A percentile compares a stretch with the other conserved stretches of the same genome.
These are phyloP conservation scores for Meiosimyza platycephala DNA, from an alignment of 2,888 invertebrate species.

Conservation along the genomic window DNA sequence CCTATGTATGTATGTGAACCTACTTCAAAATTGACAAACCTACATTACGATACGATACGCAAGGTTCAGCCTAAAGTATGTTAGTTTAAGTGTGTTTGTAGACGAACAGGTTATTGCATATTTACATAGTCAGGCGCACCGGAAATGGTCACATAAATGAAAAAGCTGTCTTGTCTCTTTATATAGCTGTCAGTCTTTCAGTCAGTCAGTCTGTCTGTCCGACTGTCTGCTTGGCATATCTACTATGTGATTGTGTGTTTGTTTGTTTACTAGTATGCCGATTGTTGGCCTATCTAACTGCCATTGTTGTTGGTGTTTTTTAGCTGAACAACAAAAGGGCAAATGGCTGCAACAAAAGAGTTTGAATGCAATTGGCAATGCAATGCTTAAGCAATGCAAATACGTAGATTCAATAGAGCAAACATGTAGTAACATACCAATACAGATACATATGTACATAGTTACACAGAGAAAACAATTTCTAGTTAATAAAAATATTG, in stretches of 20 bases:
- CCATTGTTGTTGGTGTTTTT: too few species aligned
- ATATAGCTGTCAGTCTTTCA: not conserved
- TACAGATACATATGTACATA: not conserved
- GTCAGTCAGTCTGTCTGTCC: conserved; percentile 12
- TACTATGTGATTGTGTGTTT: not conserved
- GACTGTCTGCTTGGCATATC: not conserved
- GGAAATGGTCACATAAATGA: conserved; percentile 33
- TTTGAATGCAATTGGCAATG: conserved; percentile 5
- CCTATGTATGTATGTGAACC: conserved; percentile 1
- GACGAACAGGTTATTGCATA: conserved; percentile 31
- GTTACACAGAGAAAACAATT: not conserved
- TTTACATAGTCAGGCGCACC: conserved; percentile 28
- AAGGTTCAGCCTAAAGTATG: conserved; percentile 23
- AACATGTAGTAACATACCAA: not conserved
- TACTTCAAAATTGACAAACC: conserved; percentile 29
- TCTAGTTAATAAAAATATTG: too few species aligned
- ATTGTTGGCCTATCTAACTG: not conserved
- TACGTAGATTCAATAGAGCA: not conserved
- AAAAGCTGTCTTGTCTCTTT: conserved; percentile 7
- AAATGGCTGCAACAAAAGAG: not conserved
- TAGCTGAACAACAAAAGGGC: too few species aligned
- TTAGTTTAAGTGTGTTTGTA: conserved; percentile 31
- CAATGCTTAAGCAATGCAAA: too few species aligned
- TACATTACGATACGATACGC: not conserved
- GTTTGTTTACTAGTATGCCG: not conserved